Evolutionary conservation across 2,888 invertebrate species (phyloP).

Genomic region (Conomelus anceps): DNA sequence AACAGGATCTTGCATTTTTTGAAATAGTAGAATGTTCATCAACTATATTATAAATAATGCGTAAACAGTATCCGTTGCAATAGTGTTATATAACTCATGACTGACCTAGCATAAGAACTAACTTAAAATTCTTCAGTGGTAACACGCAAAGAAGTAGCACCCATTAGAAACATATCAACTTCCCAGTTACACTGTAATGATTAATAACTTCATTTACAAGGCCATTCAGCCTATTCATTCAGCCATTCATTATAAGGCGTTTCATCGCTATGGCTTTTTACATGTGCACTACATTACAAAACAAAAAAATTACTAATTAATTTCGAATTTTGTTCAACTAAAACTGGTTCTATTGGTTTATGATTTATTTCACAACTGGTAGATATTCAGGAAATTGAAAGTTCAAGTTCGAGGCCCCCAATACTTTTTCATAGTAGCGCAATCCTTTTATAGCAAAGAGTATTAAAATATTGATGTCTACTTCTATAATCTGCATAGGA

Average conservation of each 20-base stretch:
- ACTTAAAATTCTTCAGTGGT: not conserved
- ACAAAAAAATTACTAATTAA: not conserved
- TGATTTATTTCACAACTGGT: too few species aligned
- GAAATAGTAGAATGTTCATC: not conserved
- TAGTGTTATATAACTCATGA: not conserved
- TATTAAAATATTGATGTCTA: not conserved
- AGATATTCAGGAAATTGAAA: not conserved
- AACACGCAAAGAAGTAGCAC: not conserved
- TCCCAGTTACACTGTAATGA: too few species aligned
- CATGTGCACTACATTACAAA: not conserved
- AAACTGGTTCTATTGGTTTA: not conserved
- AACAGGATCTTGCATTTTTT: too few species aligned
- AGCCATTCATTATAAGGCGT: too few species aligned
- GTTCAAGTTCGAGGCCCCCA: not conserved
- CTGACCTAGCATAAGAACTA: not conserved
- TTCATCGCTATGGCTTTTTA: not conserved
- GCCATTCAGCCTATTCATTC: too few species aligned
- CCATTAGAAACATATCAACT: not conserved
- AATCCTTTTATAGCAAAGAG: too few species aligned
- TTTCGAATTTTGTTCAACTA: not conserved
- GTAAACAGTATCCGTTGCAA: not conserved
- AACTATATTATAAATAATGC: not conserved
- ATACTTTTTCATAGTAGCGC: too few species aligned
- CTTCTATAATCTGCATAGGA: not conserved
- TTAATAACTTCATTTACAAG: not conserved